Percentiles rank a stretch among this genome's conserved stretches.
phyloP scores from a whole-genome alignment of 2,888 invertebrate species.

The Onthophagus sagittarius region DNA sequence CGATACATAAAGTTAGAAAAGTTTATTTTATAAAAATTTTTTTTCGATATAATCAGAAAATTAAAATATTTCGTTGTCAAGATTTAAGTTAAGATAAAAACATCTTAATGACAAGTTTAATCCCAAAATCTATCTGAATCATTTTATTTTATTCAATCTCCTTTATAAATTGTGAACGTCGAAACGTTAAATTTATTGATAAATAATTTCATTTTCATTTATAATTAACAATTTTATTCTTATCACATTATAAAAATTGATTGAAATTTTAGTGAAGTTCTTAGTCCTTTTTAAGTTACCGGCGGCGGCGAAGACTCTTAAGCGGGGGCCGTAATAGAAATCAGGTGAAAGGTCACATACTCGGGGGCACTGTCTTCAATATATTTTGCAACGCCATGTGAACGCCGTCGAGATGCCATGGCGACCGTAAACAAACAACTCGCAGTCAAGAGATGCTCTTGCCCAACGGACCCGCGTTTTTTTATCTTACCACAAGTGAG shows the following conservation, averaged over 20 bases:
- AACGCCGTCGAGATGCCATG: slow-evolving; percentile 15
- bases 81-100: background rate
- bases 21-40: background rate
- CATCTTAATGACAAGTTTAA: background rate
- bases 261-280: too few relatives aligned
- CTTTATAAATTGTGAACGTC: background rate
- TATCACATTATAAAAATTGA: too few relatives aligned
- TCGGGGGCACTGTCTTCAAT: slow-evolving; percentile 38
- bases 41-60: background rate
- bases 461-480: slow-evolving; percentile 7
- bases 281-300: slow-evolving; percentile 14
- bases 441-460: background rate
- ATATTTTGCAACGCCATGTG: slow-evolving; percentile 28
- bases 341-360: slow-evolving; percentile 46
- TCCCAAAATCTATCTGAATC: background rate
- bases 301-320: slow-evolving; percentile 33
- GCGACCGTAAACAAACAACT: slow-evolving; percentile 15
- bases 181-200: background rate
- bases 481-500: background rate
- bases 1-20: background rate
- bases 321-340: slow-evolving; percentile 45
- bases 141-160: background rate
- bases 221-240: too few relatives aligned
- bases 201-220: background rate
- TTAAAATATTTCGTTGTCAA: background rate